A percentile compares a stretch with the other conserved stretches of the same genome.
Conservation (phyloP, 92 coral and sea anemone species). For the Umimayanthus kanabou region DNA sequence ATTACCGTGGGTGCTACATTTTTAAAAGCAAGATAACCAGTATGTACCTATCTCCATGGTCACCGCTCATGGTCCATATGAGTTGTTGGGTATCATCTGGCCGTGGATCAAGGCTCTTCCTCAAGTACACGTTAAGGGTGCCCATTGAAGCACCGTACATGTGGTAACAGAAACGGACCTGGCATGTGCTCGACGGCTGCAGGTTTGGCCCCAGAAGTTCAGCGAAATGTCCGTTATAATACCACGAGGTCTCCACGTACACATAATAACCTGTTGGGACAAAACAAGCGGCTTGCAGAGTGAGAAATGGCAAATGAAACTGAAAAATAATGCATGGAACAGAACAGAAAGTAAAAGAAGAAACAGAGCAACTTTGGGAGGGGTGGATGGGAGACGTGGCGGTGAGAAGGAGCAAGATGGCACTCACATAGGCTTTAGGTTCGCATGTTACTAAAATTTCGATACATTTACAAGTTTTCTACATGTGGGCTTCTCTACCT, state of each 20-base stretch:
- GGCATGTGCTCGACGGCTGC: conserved; percentile 65
- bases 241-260: conserved; percentile 59
- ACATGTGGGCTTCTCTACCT: no score
- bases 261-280: conserved; percentile 73
- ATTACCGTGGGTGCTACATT: background rate
- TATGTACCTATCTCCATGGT: conserved; percentile 70
- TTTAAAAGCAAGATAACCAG: conserved; percentile 1
- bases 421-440: background rate
- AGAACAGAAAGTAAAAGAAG: no score
- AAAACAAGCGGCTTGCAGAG: background rate
- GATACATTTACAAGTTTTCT: no score
- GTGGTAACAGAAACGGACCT: conserved; percentile 72
- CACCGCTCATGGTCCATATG: conserved; percentile 51
- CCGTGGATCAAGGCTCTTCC: conserved; percentile 62
- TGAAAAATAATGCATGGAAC: no score
- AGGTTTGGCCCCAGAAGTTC: conserved; percentile 87
- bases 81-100: conserved; percentile 73
- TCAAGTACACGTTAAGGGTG: conserved; percentile 64
- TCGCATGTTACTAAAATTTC: background rate
- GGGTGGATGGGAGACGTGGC: background rate
- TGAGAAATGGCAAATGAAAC: background rate
- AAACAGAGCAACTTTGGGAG: no score
- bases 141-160: conserved; percentile 84
- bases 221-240: conserved; percentile 59
- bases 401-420: no score